Evolutionary conservation across 2,797 vertebrate genomes (phyloP).

Genomic region (Macropus fuliginosus): DNA sequence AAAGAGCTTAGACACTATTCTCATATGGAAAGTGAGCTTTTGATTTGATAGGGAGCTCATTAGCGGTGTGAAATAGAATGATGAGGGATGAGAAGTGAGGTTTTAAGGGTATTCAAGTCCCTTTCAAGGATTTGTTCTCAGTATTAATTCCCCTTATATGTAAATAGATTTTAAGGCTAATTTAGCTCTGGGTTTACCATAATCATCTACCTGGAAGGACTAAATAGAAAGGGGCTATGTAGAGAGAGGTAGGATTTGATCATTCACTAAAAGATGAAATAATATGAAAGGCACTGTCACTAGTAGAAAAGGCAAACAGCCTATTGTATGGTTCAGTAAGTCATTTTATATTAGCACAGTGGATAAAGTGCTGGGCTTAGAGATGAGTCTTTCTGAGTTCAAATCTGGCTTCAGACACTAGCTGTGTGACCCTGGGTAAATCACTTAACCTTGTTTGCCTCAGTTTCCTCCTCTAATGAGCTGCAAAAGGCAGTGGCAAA

Average conservation of each 20-base stretch:
- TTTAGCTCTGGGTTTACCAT: slow-evolving; percentile 11
- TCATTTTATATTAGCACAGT: background rate
- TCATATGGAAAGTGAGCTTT: slow-evolving; percentile 26
- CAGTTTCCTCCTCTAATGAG: background rate
- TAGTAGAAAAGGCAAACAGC: slow-evolving; percentile 1
- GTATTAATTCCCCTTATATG: slow-evolving; percentile 13
- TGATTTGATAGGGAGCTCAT: slow-evolving; percentile 27
- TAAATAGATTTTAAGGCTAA: slow-evolving; percentile 35
- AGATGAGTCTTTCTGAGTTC: background rate
- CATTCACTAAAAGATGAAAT: slow-evolving; percentile 7
- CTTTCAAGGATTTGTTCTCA: slow-evolving; percentile 44
- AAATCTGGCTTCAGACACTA: background rate
- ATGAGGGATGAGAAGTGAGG: slow-evolving; percentile 20
- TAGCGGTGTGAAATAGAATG: slow-evolving; percentile 40
- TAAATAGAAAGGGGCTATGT: slow-evolving; percentile 28
- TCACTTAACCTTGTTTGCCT: background rate
- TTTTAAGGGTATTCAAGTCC: slow-evolving; percentile 16
- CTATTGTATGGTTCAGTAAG: slow-evolving; percentile 12
- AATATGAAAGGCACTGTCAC: background rate
- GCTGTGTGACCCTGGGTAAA: background rate
- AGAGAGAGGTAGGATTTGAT: slow-evolving; percentile 40
- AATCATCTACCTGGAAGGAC: slow-evolving; percentile 31
- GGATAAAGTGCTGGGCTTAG: background rate
- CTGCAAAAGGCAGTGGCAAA: background rate
- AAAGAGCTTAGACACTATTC: slow-evolving; percentile 16